Conservation (phyloP, 2,113 vertebrate genomes). For the Eptesicus fuscus region DNA sequence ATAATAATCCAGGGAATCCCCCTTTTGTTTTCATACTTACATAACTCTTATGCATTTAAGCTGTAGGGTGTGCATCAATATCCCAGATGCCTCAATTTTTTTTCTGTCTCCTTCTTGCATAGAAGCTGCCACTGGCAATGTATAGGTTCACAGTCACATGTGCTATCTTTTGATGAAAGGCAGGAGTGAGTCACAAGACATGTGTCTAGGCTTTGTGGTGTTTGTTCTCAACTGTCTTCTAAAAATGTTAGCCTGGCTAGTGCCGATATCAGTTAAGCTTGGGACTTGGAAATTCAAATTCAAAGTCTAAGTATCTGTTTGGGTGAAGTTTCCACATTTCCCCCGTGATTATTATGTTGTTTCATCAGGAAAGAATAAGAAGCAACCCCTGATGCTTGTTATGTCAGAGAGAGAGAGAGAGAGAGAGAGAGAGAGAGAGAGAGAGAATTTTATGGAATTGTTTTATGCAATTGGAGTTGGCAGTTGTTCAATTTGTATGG, state of each 20-base stretch:
- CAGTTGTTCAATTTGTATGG: neutral
- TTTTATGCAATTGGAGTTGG: neutral
- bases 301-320: neutral
- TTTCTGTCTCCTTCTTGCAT: neutral
- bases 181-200: no score
- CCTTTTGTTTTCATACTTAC: neutral
- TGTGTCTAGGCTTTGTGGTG: neutral
- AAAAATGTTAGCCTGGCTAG: neutral
- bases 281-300: neutral
- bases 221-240: neutral
- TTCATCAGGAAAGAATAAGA: neutral
- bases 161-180: neutral
- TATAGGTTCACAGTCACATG: neutral
- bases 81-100: neutral
- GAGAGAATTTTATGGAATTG: neutral
- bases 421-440: neutral
- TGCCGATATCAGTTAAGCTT: neutral
- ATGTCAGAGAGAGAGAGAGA: neutral
- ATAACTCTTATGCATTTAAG: neutral
- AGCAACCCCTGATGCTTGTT: neutral
- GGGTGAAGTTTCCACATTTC: neutral
- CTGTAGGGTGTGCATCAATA: fast-evolving
- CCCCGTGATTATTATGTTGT: neutral
- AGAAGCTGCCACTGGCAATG: neutral
- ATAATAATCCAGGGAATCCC: neutral